A percentile compares a stretch with the other conserved stretches of the same genome.
Evolutionary conservation across 1,140 invertebrate genomes (phyloP).

Genomic region (Papilio aristodemus): DNA sequence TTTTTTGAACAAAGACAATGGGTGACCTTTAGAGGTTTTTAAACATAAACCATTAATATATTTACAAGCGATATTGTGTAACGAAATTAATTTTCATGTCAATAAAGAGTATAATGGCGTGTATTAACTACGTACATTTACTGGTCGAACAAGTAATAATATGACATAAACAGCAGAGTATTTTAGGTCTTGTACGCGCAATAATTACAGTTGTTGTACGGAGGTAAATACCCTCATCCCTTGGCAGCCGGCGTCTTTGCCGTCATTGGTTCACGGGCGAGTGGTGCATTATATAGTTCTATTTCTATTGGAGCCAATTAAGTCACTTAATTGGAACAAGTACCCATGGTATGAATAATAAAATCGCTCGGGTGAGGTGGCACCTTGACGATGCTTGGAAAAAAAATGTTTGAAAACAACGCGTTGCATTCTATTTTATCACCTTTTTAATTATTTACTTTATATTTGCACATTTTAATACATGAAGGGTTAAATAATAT

Average conservation of each 20-base stretch:
- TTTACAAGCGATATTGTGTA: conserved; percentile 2
- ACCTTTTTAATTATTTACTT: neutral
- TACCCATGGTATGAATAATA: conserved; percentile 15
- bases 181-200: conserved; percentile 61
- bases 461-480: neutral
- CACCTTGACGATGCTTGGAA: neutral
- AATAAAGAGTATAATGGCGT: conserved; percentile 52
- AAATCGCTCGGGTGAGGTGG: neutral
- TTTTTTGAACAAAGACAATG: conserved; percentile 41
- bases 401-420: neutral
- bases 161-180: conserved; percentile 58
- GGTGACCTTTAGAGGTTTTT: conserved; percentile 30
- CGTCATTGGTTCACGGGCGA: conserved; percentile 63
- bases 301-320: conserved; percentile 24
- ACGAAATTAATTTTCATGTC: conserved; percentile 24
- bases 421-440: neutral
- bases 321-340: conserved; percentile 28
- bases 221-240: conserved; percentile 64
- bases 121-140: conserved; percentile 43
- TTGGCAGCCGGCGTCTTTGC: conserved; percentile 47
- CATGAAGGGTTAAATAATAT: neutral
- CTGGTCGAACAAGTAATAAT: conserved; percentile 40
- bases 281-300: conserved; percentile 47
- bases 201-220: conserved; percentile 68
- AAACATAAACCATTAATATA: conserved; percentile 23